A percentile compares a stretch with the other conserved stretches of the same genome.
These are phyloP conservation scores for Hippoglossus stenolepis DNA, from an alignment of 2,113 vertebrate species.

Conservation along the genomic window DNA sequence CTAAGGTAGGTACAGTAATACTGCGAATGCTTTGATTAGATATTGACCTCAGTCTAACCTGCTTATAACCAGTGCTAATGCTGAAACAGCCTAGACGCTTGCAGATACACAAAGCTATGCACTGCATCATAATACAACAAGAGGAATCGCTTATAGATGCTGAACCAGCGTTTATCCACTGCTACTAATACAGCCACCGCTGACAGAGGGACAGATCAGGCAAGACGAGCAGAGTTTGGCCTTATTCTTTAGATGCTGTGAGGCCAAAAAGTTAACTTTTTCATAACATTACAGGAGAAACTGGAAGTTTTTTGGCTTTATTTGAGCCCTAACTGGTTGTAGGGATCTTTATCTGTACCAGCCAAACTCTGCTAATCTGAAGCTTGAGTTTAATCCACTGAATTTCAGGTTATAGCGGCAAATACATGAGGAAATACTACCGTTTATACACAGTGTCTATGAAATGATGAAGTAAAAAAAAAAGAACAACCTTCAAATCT, in stretches of 20 bases:
- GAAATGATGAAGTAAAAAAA: neutral
- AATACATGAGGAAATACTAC: neutral
- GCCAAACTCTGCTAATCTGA: neutral
- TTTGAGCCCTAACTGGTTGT: neutral
- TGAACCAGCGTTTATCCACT: constrained; percentile 2
- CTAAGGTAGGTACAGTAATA: constrained; percentile 7
- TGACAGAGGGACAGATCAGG: constrained; percentile 48
- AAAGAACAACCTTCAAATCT: neutral
- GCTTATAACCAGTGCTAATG: constrained; percentile 11
- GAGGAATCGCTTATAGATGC: constrained; percentile 32
- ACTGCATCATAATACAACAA: neutral
- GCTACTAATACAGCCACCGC: constrained; percentile 37
- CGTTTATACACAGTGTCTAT: neutral
- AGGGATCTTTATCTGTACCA: neutral
- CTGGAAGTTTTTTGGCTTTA: neutral
- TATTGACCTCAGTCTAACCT: constrained; percentile 7
- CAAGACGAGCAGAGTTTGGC: constrained; percentile 4
- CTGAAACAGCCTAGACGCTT: constrained; percentile 8
- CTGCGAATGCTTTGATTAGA: constrained; percentile 34
- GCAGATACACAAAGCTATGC: neutral
- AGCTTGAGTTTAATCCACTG: neutral
- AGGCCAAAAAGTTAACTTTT: neutral
- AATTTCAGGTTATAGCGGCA: neutral
- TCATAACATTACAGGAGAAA: neutral
- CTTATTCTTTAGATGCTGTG: too few relatives aligned